Conservation (phyloP, 2,797 vertebrate species). For the Chelmon rostratus region DNA sequence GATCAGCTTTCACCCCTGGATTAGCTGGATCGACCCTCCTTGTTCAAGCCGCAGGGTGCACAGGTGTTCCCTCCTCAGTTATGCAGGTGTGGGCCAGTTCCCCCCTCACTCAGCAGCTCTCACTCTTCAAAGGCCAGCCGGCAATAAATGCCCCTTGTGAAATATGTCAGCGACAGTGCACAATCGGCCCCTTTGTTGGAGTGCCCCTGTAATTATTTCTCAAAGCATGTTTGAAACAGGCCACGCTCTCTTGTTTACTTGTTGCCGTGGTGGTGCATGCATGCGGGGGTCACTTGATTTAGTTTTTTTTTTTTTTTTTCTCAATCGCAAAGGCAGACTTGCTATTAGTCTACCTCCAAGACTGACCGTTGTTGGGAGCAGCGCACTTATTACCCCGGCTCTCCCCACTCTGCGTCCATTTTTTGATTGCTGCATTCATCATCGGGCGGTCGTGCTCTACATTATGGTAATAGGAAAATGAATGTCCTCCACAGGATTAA, state of each 20-base stretch:
- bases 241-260: constrained; percentile 60
- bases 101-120: constrained; percentile 76
- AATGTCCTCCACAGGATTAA: constrained; percentile 86
- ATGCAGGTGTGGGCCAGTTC: constrained; percentile 85
- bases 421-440: constrained; percentile 88
- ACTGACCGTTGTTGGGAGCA: constrained; percentile 78
- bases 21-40: constrained; percentile 75
- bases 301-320: not conserved
- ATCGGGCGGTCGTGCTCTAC: constrained; percentile 79
- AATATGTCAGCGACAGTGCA: constrained; percentile 79
- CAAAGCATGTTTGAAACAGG: constrained; percentile 47
- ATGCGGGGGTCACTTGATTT: constrained; percentile 48
- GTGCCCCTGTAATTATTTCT: constrained; percentile 65
- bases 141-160: constrained; percentile 80
- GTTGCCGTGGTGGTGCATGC: constrained; percentile 39
- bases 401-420: constrained; percentile 82
- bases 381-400: constrained; percentile 80
- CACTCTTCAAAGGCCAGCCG: constrained; percentile 81
- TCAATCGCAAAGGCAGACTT: no score
- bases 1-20: constrained; percentile 83
- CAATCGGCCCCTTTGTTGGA: constrained; percentile 76
- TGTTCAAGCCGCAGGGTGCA: constrained; percentile 82
- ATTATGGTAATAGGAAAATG: constrained; percentile 88
- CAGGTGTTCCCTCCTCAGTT: constrained; percentile 85
- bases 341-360: constrained; percentile 66